These are phyloP conservation scores for Eleginops maclovinus DNA, from an alignment of 2,113 vertebrate genomes.

Conservation along the genomic window DNA sequence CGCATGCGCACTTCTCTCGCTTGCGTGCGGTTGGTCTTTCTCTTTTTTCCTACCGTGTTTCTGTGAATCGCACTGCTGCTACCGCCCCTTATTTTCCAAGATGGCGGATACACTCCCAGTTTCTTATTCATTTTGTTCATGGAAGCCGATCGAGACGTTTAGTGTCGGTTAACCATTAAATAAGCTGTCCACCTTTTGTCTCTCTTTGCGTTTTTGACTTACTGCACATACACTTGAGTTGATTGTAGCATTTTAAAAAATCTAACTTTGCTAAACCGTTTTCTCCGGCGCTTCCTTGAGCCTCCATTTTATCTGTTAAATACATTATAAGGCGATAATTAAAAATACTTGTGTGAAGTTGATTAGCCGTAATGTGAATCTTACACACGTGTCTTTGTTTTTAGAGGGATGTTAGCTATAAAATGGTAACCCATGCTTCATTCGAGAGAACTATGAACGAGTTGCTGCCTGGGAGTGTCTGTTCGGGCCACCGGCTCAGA, in stretches of 20 bases:
- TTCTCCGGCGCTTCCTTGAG: not conserved
- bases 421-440: not conserved
- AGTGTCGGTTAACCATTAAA: not conserved
- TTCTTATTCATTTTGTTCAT: slow-evolving; percentile 67
- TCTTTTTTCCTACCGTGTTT: slow-evolving; percentile 68
- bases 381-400: not conserved
- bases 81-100: slow-evolving; percentile 85
- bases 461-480: slow-evolving; percentile 52
- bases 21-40: not conserved
- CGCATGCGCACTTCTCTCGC: not conserved
- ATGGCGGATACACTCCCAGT: slow-evolving; percentile 86
- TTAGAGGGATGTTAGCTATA: not conserved
- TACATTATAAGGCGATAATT: slow-evolving; percentile 12
- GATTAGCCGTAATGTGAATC: not conserved
- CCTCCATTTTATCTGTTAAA: slow-evolving; percentile 76
- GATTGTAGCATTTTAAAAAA: fast-evolving
- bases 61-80: slow-evolving; percentile 81
- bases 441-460: too few species aligned
- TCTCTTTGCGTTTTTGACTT: fast-evolving
- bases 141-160: not conserved
- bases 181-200: not conserved
- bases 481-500: too few species aligned
- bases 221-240: fast-evolving
- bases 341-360: not conserved
- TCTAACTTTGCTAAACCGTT: not conserved